Evolutionary conservation across 2,888 invertebrate genomes (phyloP).

Genomic region (Acheta domesticus): DNA sequence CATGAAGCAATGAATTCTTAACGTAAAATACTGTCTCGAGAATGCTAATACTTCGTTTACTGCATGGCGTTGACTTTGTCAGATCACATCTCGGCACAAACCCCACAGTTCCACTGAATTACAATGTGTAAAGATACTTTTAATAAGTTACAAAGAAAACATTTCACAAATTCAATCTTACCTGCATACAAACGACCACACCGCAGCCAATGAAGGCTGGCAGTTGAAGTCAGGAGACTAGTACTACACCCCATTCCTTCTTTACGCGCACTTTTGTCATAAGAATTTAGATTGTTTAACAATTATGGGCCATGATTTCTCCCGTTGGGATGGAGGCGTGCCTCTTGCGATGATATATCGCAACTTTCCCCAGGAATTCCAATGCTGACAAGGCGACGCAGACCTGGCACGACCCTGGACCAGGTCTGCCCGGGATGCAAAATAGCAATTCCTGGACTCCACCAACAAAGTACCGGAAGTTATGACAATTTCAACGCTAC

Average conservation of each 20-base stretch:
- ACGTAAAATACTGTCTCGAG: too few species aligned
- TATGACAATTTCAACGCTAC: constrained; percentile 9
- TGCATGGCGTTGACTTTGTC: too few species aligned
- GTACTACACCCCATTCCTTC: background rate
- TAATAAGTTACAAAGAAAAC: background rate
- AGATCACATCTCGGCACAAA: too few species aligned
- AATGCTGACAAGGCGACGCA: background rate
- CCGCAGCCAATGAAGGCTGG: constrained; percentile 6
- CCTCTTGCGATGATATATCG: too few species aligned
- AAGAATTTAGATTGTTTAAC: background rate
- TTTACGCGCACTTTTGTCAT: constrained; percentile 9
- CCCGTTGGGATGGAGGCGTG: too few species aligned
- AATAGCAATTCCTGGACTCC: constrained; percentile 4
- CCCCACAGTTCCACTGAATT: too few species aligned
- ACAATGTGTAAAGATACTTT: too few species aligned
- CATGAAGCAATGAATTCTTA: too few species aligned
- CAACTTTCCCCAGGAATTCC: too few species aligned
- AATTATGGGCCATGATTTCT: background rate
- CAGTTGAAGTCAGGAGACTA: constrained; percentile 11
- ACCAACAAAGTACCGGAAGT: constrained; percentile 7
- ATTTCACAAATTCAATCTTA: background rate
- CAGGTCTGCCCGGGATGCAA: constrained; percentile 18
- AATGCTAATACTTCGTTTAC: too few species aligned
- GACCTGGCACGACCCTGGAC: constrained; percentile 7
- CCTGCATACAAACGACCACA: constrained; percentile 1